Percentiles rank a stretch among this genome's conserved stretches.
Evolutionary conservation across 2,888 invertebrate species (phyloP).

Genomic region (Heliconius sara): DNA sequence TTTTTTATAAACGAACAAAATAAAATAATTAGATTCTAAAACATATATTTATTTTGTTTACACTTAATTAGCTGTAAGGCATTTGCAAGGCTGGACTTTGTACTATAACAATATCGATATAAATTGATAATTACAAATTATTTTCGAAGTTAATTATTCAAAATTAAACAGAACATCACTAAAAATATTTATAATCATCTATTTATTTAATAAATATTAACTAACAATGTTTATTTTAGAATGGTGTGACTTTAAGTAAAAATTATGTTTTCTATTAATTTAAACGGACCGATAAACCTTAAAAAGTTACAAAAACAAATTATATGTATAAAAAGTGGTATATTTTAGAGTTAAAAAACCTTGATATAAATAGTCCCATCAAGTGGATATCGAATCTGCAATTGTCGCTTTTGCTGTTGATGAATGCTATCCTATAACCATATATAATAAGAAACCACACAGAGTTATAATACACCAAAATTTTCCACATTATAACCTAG

Average conservation of each 20-base stretch:
- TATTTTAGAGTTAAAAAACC: too few species aligned
- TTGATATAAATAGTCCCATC: too few species aligned
- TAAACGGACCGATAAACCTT: too few species aligned
- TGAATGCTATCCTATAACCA: too few species aligned
- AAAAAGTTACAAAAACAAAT: too few species aligned
- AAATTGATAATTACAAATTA: constrained; percentile 9
- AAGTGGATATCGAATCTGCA: too few species aligned
- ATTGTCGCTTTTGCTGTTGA: too few species aligned
- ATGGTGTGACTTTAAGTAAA: neutral
- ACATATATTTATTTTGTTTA: constrained; percentile 59
- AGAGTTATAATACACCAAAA: too few species aligned
- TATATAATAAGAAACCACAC: too few species aligned
- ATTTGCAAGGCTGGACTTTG: constrained; percentile 58
- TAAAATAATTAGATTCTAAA: constrained; percentile 47
- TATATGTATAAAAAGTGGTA: too few species aligned
- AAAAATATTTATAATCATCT: constrained; percentile 7
- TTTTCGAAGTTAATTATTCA: neutral
- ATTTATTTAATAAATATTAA: constrained; percentile 12
- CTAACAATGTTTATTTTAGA: neutral
- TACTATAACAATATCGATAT: constrained; percentile 46
- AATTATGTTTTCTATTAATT: too few species aligned
- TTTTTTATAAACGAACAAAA: neutral
- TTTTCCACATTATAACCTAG: too few species aligned
- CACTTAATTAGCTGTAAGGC: constrained; percentile 56
- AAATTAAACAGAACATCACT: constrained; percentile 6